Percentiles rank a stretch among this genome's conserved stretches.
Conservation (phyloP, 2,797 vertebrate species). For the Momotus momota region DNA sequence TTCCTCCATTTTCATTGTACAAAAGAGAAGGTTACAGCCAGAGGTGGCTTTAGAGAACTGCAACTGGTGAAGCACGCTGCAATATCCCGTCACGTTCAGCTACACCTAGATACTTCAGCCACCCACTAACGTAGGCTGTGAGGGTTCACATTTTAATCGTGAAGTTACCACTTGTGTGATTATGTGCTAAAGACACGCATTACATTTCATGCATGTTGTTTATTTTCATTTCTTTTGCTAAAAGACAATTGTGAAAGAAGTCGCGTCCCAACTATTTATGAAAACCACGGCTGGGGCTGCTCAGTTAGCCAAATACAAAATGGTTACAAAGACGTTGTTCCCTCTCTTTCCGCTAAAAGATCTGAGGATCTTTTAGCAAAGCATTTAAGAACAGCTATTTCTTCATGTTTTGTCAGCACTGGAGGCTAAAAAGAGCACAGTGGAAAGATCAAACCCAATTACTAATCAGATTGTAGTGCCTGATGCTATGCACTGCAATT, state of each 20-base stretch:
- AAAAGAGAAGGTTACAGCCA: not conserved
- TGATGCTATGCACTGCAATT: not conserved
- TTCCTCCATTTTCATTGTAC: not conserved
- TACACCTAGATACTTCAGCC: not conserved
- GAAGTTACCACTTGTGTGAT: not conserved
- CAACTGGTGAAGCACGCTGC: not conserved
- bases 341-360: not conserved
- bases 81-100: not conserved
- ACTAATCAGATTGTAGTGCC: not conserved
- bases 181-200: not conserved
- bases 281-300: not conserved
- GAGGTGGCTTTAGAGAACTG: not conserved
- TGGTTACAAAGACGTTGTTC: not conserved
- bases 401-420: not conserved
- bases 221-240: not conserved
- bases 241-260: not conserved
- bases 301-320: not conserved
- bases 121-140: fast-evolving
- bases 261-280: not conserved
- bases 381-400: not conserved
- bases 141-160: not conserved
- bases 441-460: not conserved
- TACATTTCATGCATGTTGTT: not conserved
- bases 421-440: not conserved
- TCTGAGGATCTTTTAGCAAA: not conserved